These are phyloP conservation scores for Leucoraja erinaceus DNA, from an alignment of 2,113 vertebrate species.

Conservation along the genomic window DNA sequence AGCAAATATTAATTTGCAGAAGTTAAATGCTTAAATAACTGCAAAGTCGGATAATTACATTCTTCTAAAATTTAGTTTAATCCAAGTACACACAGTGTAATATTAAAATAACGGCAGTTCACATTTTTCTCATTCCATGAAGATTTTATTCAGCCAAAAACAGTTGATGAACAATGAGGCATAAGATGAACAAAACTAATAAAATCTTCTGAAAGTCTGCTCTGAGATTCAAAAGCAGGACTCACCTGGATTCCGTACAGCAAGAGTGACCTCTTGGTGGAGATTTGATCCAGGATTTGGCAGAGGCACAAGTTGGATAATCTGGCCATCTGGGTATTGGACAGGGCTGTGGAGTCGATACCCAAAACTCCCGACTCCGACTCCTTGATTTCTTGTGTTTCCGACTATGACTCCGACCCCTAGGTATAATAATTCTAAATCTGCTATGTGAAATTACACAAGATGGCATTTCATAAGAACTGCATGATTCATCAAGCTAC, in stretches of 20 bases:
- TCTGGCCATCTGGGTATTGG: constrained; percentile 67
- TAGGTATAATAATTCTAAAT: too few relatives aligned
- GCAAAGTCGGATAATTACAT: neutral
- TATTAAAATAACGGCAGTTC: neutral
- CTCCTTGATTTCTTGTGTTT: too few relatives aligned
- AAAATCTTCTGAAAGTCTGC: neutral
- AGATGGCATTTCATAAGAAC: too few relatives aligned
- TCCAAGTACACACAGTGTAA: neutral
- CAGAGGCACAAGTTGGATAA: constrained; percentile 82
- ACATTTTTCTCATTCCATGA: neutral
- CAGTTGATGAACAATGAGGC: neutral
- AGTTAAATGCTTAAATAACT: neutral
- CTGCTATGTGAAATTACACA: too few relatives aligned
- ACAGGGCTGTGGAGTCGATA: constrained; percentile 51
- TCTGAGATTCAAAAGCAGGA: neutral
- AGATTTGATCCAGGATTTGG: constrained; percentile 56
- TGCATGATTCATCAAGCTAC: too few relatives aligned
- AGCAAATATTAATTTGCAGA: neutral
- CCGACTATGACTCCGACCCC: too few relatives aligned
- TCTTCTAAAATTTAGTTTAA: neutral
- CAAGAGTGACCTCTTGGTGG: constrained; percentile 50
- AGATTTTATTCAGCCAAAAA: neutral
- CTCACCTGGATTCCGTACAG: constrained; percentile 62
- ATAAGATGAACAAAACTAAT: neutral
- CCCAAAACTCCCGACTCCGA: too few relatives aligned